Conservation (phyloP, 1,140 invertebrate species). For the Ceratoteleas bidentatus region DNA sequence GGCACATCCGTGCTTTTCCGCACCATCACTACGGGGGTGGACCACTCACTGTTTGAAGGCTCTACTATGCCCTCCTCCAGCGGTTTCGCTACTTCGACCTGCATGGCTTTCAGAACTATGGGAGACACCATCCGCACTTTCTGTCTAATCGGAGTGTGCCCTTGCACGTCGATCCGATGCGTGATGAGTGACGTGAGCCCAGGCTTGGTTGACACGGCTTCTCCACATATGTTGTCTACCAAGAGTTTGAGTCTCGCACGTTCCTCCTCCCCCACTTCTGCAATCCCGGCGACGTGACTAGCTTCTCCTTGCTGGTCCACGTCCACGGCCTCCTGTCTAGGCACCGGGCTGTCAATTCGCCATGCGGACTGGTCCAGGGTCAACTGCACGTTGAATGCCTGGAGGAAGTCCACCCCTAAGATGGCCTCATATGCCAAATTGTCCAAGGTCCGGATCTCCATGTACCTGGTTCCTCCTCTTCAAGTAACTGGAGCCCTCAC, state of each 20-base stretch:
- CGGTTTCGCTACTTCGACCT: background rate
- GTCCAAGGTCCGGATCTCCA: background rate
- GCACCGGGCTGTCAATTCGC: no score
- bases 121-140: background rate
- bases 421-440: slow-evolving; percentile 1
- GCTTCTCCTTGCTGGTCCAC: background rate
- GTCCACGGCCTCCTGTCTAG: background rate
- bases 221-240: background rate
- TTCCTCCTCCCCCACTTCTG: background rate
- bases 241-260: background rate
- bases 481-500: background rate
- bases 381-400: background rate
- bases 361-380: no score
- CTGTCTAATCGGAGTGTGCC: background rate
- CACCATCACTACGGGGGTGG: no score
- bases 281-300: background rate
- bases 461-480: background rate
- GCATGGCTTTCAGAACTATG: background rate
- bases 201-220: background rate
- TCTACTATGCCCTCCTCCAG: background rate
- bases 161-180: background rate
- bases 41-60: no score
- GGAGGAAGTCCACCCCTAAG: background rate
- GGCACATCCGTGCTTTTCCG: no score
- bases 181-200: background rate